Conservation (phyloP, 2,888 invertebrate genomes). For the Halictus ligatus region DNA sequence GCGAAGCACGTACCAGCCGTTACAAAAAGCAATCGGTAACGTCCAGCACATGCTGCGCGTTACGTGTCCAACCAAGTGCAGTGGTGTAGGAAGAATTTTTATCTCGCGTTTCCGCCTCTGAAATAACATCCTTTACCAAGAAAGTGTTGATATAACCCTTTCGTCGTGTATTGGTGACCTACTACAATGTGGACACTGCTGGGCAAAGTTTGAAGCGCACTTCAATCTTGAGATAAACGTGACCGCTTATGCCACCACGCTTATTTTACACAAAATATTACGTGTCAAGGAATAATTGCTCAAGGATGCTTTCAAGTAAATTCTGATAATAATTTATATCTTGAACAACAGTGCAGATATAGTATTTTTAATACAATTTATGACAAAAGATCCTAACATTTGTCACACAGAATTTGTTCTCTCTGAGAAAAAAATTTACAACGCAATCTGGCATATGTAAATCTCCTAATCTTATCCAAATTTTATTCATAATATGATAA, state of each 20-base stretch:
- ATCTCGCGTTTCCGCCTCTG: not conserved
- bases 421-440: not conserved
- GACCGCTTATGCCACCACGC: not conserved
- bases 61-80: conserved; percentile 29
- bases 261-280: not conserved
- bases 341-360: not conserved
- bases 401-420: not conserved
- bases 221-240: not conserved
- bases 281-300: not conserved
- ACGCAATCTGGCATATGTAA: not conserved
- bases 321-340: not conserved
- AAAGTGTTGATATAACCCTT: not conserved
- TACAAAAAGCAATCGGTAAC: conserved; percentile 47
- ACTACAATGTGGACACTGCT: not conserved
- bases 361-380: not conserved
- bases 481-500: not conserved
- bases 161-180: not conserved
- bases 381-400: not conserved
- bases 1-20: conserved; percentile 18
- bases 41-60: conserved; percentile 33
- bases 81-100: conserved; percentile 28
- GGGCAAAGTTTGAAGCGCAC: not conserved
- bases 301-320: not conserved
- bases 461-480: not conserved
- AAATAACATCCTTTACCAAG: not conserved